Conservation (phyloP, 2,113 vertebrate species). For the Platysteira castanea region DNA sequence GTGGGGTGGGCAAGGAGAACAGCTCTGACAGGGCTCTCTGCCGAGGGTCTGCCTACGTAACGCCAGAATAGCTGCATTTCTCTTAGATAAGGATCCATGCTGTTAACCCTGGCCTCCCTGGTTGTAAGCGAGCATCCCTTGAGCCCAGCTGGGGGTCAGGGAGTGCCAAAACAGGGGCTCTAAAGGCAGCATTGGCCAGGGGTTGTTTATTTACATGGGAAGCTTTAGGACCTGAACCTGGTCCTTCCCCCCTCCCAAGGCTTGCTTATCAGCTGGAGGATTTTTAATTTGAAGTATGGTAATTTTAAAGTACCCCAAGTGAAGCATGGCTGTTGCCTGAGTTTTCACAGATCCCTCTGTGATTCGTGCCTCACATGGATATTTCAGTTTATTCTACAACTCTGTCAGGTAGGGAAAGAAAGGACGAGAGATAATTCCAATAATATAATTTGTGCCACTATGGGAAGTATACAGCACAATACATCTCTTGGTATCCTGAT, state of each 20-base stretch:
- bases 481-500: neutral
- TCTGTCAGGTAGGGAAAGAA: neutral
- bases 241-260: neutral
- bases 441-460: neutral
- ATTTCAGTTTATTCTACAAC: slow-evolving; percentile 51
- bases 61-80: neutral
- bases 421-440: slow-evolving; percentile 28
- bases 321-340: neutral
- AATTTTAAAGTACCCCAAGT: neutral
- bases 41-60: neutral
- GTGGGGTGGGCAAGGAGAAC: neutral
- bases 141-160: neutral
- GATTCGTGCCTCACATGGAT: slow-evolving; percentile 15
- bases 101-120: neutral
- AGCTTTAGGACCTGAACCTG: neutral
- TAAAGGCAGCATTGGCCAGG: neutral
- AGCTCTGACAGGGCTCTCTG: neutral
- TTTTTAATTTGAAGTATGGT: slow-evolving; percentile 2
- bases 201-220: neutral
- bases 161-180: neutral
- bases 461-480: neutral
- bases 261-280: neutral
- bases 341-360: neutral
- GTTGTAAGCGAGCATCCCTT: fast-evolving
- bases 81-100: neutral